phyloP scores from a whole-genome alignment of 2,113 vertebrate genomes.

The Erythrolamprus reginae region DNA sequence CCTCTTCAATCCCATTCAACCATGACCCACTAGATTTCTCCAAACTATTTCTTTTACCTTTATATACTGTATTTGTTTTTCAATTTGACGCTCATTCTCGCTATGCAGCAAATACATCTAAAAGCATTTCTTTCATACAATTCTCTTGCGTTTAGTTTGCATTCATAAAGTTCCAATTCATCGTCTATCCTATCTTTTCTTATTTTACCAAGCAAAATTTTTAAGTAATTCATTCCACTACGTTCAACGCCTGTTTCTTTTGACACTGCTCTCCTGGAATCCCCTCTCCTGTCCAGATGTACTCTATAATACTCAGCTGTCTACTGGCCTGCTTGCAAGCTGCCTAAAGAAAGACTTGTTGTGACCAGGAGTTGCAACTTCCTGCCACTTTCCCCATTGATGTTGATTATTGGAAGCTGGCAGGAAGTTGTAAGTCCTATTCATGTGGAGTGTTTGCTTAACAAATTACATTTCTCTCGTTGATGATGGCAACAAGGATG shows the following conservation, averaged over 20 bases:
- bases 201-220: not conserved
- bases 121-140: not conserved
- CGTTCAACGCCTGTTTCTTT: not conserved
- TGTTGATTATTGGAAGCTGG: not conserved
- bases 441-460: not conserved
- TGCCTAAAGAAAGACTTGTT: not conserved
- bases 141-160: not conserved
- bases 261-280: not conserved
- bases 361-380: not conserved
- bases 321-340: not conserved
- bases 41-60: not conserved
- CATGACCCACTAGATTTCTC: not conserved
- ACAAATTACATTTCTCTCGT: accelerated
- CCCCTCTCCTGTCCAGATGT: not conserved
- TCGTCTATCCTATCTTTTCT: not conserved
- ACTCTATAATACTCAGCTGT: not conserved
- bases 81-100: not conserved
- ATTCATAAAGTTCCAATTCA: not conserved
- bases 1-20: not conserved
- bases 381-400: not conserved
- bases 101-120: not conserved
- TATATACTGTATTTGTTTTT: not conserved
- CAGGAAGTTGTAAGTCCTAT: not conserved
- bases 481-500: not conserved
- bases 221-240: not conserved